Conservation (phyloP, 2,113 vertebrate species). For the Vidua macroura region DNA sequence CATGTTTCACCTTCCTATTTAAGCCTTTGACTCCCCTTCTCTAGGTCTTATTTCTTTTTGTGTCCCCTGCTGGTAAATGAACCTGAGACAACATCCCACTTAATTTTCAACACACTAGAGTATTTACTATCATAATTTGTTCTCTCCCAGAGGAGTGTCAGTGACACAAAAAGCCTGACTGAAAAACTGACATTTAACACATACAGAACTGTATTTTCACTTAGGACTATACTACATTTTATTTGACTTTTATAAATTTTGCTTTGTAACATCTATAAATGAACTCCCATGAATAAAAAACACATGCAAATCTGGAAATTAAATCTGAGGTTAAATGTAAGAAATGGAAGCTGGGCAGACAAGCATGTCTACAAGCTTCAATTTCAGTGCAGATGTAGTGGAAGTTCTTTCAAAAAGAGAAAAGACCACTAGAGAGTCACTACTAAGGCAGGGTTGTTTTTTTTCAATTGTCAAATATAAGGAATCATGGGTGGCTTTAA, state of each 20-base stretch:
- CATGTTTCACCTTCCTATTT: background rate
- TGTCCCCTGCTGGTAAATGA: background rate
- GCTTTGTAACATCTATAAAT: background rate
- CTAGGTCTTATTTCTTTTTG: background rate
- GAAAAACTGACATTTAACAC: background rate
- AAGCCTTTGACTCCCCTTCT: background rate
- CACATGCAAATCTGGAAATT: conserved; percentile 42
- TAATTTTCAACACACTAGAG: background rate
- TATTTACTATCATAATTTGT: background rate
- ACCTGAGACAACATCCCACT: background rate
- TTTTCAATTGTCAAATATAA: background rate
- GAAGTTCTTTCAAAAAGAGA: conserved; percentile 48
- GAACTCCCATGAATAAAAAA: conserved; percentile 23
- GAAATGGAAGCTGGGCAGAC: conserved; percentile 51
- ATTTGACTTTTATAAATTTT: background rate
- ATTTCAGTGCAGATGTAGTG: conserved; percentile 8
- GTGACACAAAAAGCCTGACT: background rate
- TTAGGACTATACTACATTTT: background rate
- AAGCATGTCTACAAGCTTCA: conserved; percentile 10
- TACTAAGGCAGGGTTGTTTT: background rate
- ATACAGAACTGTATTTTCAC: background rate
- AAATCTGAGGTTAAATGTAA: conserved; percentile 36
- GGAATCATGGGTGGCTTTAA: background rate
- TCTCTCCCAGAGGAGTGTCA: background rate
- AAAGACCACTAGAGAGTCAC: conserved; percentile 47